These are phyloP conservation scores for Palythoa heliodiscus DNA, from an alignment of 92 coral and sea anemone species.

Conservation along the genomic window DNA sequence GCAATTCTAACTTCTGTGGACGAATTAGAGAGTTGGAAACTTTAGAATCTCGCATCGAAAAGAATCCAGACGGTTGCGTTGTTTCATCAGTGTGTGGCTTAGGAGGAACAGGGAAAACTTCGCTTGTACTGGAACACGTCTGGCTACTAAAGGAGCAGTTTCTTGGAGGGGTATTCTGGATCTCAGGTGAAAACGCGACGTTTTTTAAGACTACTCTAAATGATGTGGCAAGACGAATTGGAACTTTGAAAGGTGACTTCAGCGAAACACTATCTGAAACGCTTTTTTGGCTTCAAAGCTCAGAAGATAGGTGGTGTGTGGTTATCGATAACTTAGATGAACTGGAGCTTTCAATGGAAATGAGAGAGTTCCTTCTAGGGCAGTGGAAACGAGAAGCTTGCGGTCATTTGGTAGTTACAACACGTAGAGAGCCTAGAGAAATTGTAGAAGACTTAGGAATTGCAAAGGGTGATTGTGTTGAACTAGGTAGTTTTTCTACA, in stretches of 20 bases:
- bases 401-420: slow-evolving; percentile 77
- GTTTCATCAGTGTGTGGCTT: slow-evolving; percentile 74
- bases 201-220: slow-evolving; percentile 64
- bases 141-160: slow-evolving; percentile 61
- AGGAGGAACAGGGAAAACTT: slow-evolving; percentile 90
- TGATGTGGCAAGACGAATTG: slow-evolving; percentile 71
- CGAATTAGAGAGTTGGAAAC: slow-evolving; percentile 56
- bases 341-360: slow-evolving; percentile 61
- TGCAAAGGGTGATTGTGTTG: slow-evolving; percentile 56
- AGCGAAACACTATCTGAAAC: slow-evolving; percentile 62
- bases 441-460: slow-evolving; percentile 58
- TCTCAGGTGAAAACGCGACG: slow-evolving; percentile 76
- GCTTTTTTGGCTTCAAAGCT: slow-evolving; percentile 53
- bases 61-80: slow-evolving; percentile 28
- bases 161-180: slow-evolving; percentile 85
- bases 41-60: slow-evolving; percentile 42
- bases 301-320: slow-evolving; percentile 63
- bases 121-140: slow-evolving; percentile 78
- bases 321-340: slow-evolving; percentile 83
- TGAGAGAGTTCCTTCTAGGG: slow-evolving; percentile 67
- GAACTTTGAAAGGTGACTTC: slow-evolving; percentile 65
- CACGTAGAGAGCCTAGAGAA: slow-evolving; percentile 71
- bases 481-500: slow-evolving; percentile 53
- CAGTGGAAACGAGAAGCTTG: slow-evolving; percentile 67
- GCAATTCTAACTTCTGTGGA: slow-evolving; percentile 66